Evolutionary conservation across 2,888 invertebrate species (phyloP), one percentile per base, ranked within the genome.

Genomic region (Phymatocera aterrima): DNA sequence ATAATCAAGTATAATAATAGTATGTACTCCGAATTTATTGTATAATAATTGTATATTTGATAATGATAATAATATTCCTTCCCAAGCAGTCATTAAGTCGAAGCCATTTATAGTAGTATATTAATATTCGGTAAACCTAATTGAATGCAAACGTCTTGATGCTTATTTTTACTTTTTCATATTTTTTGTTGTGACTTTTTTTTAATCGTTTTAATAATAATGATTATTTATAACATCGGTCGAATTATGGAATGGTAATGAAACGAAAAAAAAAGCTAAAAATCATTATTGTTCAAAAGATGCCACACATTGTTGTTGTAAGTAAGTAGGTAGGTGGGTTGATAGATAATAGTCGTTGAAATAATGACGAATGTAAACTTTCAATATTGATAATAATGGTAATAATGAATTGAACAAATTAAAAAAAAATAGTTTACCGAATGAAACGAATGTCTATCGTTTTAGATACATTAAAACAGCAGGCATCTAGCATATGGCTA

Each of bases 401-500:
- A 72, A 43, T 48, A 51, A 48, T 34, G 31, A 34, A 21, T 8
- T 51, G 31, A 48, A 31, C n/a, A 31, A 48, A n/a, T 15, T 61
- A 34, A n/a, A 43, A n/a, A 34, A 72, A 72, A 72, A 72, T 72
- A 72, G 70, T 72, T 72, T 72, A 72, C 70, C 70, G 70, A 72
- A 72, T 34, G 68, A 77, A 60, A 77, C 28, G 37, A 28, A 61
- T 43, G 51, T 75, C 64, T 79, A n/a, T n/a, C 61, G 54, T 80
- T 65, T 79, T 79, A 40, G 60, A 78, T 70, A 81, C 79, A 81
- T 81, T 68, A 77, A 81, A 79, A 79, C 79, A 79, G 80, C 79
- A 78, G 64, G 72, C 61, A 78, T 60, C 79, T 61, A 72, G 77
- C 70, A 77, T 80, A 72, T 78, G 78, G 78, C 80, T 79, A 83